Base-by-base conservation (phyloP, 2,113 vertebrate genomes). In the Machaerirhynchus nigripectus region DNA sequence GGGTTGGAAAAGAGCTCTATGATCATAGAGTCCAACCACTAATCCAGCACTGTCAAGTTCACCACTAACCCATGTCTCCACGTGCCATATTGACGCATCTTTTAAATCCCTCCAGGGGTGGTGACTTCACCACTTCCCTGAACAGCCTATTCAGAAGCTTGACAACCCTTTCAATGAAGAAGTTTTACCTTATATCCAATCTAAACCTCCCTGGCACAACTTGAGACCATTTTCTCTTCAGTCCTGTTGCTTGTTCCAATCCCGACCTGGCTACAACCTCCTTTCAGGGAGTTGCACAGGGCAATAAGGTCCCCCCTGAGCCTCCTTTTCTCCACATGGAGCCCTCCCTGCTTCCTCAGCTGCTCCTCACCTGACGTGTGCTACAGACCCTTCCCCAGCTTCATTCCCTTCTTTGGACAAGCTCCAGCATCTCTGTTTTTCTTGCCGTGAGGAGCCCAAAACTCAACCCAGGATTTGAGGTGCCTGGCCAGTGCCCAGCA, bases 381-480 rank as follows among this genome's bases (percentile, higher is more conserved):
- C 59, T 75, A 33, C 77, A 75, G 46, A 39, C 23, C 46, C 46
- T 20, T 52, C 23, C 22, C 14, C 77, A 59, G 77, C 37, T 67
- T 33, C 0, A 0, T 8, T 52, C 28, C 44, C n/a, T 52, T 49
- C 22, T 21, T 28, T 60, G 39, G 19, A 68, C 23, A 53, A 12
- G 16, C 39, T 47, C 61, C 61, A 89, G 46, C 24, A 28, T 17
- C n/a, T 46, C 69, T 10, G 13, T n/a, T 50, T 24, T 46, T 20
- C 23, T 40, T 46, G 23, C 21, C 0, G 0, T 30, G 61, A 75
- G 13, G 21, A 67, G 24, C 28, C 33, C 37, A 59, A 33, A 81
- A 65, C 10, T 33, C 22, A 37, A 4, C 2, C 22, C 52, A n/a
- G 33, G 37, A n/a, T 53, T 26, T 21, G 46, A 60, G 23, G 13